Conservation (phyloP, 2,888 invertebrate species). For the Epirrhoe alternata region DNA sequence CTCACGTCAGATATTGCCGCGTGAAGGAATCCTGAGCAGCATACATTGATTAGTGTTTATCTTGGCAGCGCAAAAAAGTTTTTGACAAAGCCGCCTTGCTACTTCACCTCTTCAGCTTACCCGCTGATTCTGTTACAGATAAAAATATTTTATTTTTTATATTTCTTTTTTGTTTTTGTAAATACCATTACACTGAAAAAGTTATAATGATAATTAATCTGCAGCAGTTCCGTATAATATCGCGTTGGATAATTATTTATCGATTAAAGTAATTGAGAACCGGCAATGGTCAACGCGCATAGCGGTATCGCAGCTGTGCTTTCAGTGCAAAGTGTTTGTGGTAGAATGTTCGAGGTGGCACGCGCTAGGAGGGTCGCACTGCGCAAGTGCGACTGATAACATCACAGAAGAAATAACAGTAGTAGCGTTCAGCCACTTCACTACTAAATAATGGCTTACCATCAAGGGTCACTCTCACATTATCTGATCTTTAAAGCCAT, state of each 20-base stretch:
- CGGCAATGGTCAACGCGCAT: slow-evolving; percentile 61
- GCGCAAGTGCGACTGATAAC: slow-evolving; percentile 78
- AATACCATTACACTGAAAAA: not conserved
- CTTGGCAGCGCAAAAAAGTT: slow-evolving; percentile 33
- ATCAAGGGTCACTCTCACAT: not conserved
- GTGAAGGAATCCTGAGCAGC: slow-evolving; percentile 59
- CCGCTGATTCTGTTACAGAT: not conserved
- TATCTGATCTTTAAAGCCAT: not conserved
- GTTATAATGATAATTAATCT: slow-evolving; percentile 7
- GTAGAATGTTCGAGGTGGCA: slow-evolving; percentile 65
- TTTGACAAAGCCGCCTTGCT: slow-evolving; percentile 28
- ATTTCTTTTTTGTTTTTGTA: not conserved
- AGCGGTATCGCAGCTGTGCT: slow-evolving; percentile 42
- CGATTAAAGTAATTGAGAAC: slow-evolving; percentile 45
- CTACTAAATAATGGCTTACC: slow-evolving; percentile 5
- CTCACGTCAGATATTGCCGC: slow-evolving; percentile 73
- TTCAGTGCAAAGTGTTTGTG: slow-evolving; percentile 45
- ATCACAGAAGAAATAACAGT: slow-evolving; percentile 45
- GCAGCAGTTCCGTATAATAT: not conserved
- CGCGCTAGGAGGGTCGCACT: slow-evolving; percentile 69
- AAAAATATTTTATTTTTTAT: not conserved
- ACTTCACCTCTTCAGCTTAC: slow-evolving; percentile 6
- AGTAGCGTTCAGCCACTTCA: slow-evolving; percentile 12
- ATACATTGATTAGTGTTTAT: slow-evolving; percentile 66
- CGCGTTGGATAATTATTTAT: slow-evolving; percentile 14